Percentiles rank a stretch among this genome's conserved stretches.
Evolutionary conservation across 2,797 vertebrate species (phyloP).

Genomic region (Eidolon dupreanum): DNA sequence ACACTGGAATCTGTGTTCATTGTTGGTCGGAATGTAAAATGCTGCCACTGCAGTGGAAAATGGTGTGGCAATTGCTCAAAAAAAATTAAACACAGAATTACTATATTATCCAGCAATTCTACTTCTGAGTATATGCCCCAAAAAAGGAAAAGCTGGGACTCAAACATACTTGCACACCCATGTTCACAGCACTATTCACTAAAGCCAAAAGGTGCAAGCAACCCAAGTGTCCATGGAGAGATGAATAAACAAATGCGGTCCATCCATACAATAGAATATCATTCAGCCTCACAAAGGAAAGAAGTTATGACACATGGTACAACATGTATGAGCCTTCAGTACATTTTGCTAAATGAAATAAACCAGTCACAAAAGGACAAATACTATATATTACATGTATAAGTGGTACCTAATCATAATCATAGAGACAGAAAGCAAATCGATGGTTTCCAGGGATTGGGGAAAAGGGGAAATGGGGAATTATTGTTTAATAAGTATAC

Average conservation of each 20-base stretch:
- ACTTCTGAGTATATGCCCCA: neutral
- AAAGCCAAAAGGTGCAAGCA: neutral
- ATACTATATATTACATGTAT: neutral
- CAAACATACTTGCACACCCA: neutral
- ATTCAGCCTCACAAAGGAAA: neutral
- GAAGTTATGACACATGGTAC: neutral
- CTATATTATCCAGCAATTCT: neutral
- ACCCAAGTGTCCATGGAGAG: neutral
- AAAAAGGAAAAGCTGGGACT: neutral
- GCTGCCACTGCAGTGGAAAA: neutral
- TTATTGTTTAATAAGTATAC: neutral
- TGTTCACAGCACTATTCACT: neutral
- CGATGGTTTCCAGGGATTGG: neutral
- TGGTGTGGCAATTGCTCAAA: neutral
- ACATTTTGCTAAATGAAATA: neutral
- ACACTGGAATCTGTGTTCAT: neutral
- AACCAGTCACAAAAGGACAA: neutral
- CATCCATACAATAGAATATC: neutral
- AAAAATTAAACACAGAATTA: constrained; percentile 19
- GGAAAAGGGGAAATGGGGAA: neutral
- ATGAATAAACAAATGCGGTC: neutral
- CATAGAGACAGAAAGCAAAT: neutral
- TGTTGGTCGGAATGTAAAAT: neutral
- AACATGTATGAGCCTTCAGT: neutral
- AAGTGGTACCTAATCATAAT: neutral